Evolutionary conservation across 2,888 invertebrate species (phyloP).

Genomic region (Lutraria lutraria): DNA sequence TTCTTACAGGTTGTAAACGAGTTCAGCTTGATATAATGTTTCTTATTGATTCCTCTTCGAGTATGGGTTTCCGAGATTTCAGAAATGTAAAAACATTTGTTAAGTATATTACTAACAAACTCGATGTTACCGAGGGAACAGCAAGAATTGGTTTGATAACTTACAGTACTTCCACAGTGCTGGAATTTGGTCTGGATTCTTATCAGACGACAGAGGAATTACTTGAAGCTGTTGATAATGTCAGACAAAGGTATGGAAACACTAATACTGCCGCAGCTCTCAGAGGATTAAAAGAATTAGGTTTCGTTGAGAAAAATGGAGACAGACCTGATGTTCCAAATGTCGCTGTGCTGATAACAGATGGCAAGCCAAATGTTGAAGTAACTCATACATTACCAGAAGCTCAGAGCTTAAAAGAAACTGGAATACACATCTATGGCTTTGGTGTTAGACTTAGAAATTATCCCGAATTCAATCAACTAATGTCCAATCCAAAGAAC

Average conservation of each 20-base stretch:
- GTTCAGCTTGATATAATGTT: conserved; percentile 65
- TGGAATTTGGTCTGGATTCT: conserved; percentile 50
- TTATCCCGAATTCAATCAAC: conserved; percentile 51
- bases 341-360: conserved; percentile 76
- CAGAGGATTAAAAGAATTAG: conserved; percentile 50
- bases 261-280: conserved; percentile 74
- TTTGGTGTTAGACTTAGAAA: conserved; percentile 70
- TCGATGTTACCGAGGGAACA: conserved; percentile 55
- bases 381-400: conserved; percentile 65
- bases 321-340: conserved; percentile 73
- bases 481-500: conserved; percentile 54
- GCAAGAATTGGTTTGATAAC: conserved; percentile 58
- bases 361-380: conserved; percentile 71
- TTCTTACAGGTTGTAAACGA: conserved; percentile 44
- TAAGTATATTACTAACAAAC: conserved; percentile 51
- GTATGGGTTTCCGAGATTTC: conserved; percentile 63
- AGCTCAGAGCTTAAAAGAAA: conserved; percentile 57
- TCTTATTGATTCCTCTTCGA: conserved; percentile 67
- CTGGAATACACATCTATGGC: conserved; percentile 70
- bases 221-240: conserved; percentile 76
- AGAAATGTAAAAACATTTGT: conserved; percentile 57
- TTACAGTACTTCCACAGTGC: conserved; percentile 43
- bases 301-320: conserved; percentile 57
- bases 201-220: conserved; percentile 62
- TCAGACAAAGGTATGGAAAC: conserved; percentile 73